These are phyloP conservation scores for Lamellibrachia columna DNA, from an alignment of 2,888 invertebrate species.

Conservation along the genomic window DNA sequence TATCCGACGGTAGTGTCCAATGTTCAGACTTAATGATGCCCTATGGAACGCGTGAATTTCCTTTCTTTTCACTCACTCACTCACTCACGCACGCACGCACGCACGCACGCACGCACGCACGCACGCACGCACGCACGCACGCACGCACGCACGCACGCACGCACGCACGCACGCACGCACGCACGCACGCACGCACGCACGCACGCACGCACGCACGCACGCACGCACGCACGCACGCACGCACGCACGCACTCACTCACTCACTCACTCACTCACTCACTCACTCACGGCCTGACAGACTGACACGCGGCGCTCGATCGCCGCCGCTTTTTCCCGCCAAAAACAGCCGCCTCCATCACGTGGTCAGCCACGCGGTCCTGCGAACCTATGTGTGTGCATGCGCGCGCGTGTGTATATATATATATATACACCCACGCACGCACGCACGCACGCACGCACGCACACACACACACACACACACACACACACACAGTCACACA, in stretches of 20 bases:
- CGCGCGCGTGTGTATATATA: background rate
- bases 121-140: conserved; percentile 28
- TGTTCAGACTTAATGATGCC: too few species aligned
- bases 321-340: too few species aligned
- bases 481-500: too few species aligned
- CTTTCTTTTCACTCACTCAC: conserved; percentile 17
- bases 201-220: too few species aligned
- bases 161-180: conserved; percentile 27
- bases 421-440: too few species aligned
- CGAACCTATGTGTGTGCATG: fast-evolving
- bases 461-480: too few species aligned
- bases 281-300: conserved; percentile 19
- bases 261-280: conserved; percentile 28
- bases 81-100: background rate
- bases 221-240: conserved; percentile 27
- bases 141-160: conserved; percentile 26
- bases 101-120: too few species aligned
- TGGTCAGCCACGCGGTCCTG: fast-evolving
- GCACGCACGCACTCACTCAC: conserved; percentile 28
- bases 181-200: conserved; percentile 25
- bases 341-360: too few species aligned
- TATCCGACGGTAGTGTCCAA: too few species aligned
- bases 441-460: too few species aligned
- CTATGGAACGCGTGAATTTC: too few species aligned
- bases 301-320: too few species aligned